These are phyloP conservation scores for Ypsolopha sequella DNA, from an alignment of 2,888 invertebrate genomes.

Conservation along the genomic window DNA sequence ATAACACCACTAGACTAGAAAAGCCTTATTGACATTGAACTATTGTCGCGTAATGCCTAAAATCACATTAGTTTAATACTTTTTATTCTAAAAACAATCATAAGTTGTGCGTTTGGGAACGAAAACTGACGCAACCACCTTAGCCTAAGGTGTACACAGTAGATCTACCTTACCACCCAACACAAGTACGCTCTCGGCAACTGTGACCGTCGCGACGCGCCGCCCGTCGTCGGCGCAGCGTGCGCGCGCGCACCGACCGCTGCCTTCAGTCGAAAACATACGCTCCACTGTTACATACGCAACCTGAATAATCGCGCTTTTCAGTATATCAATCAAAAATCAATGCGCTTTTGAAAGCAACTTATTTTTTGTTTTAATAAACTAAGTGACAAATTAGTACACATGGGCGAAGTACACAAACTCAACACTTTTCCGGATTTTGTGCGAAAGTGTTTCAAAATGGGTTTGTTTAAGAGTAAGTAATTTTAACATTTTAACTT, in stretches of 20 bases:
- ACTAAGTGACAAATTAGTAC: constrained; percentile 8
- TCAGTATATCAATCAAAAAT: not conserved
- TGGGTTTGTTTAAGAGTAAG: constrained; percentile 64
- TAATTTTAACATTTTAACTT: constrained; percentile 11
- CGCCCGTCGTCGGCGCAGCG: too few species aligned
- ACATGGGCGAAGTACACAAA: constrained; percentile 45
- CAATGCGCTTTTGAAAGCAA: not conserved
- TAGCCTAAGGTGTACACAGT: not conserved
- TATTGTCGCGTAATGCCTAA: too few species aligned
- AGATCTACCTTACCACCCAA: not conserved
- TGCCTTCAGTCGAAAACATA: constrained; percentile 33
- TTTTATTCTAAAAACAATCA: too few species aligned
- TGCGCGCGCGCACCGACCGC: constrained; percentile 19
- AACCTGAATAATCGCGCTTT: not conserved
- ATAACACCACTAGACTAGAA: too few species aligned
- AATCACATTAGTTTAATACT: too few species aligned
- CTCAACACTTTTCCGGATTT: constrained; percentile 38
- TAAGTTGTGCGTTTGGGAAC: too few species aligned
- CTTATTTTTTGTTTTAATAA: not conserved
- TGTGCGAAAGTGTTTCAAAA: constrained; percentile 65
- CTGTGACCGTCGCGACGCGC: not conserved
- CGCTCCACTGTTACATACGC: constrained; percentile 1
- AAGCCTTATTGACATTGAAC: too few species aligned
- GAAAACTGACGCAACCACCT: too few species aligned
- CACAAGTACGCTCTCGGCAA: not conserved